Conservation (phyloP, 2,113 vertebrate genomes). For the Limnothrissa miodon region DNA sequence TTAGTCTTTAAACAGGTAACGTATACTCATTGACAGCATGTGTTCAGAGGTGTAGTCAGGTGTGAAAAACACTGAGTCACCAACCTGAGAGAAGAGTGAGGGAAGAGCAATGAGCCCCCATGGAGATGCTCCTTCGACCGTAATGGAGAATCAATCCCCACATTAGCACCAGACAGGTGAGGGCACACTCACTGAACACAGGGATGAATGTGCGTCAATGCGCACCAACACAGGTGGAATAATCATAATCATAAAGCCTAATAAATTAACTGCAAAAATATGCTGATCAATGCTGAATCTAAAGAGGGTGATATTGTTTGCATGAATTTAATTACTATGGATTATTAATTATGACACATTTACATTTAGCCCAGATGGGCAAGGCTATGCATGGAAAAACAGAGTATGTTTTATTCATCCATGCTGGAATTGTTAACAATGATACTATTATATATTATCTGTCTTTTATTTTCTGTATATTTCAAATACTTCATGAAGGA, state of each 20-base stretch:
- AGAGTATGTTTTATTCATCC: too few species aligned
- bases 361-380: background rate
- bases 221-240: background rate
- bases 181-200: background rate
- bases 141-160: background rate
- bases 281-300: background rate
- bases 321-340: background rate
- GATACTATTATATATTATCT: too few species aligned
- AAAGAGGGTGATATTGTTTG: background rate
- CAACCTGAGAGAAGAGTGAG: background rate
- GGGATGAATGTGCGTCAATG: background rate
- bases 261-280: background rate
- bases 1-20: conserved; percentile 60
- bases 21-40: conserved; percentile 59
- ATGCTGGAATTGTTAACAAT: too few species aligned
- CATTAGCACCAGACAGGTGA: background rate
- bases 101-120: conserved; percentile 22
- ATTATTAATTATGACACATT: too few species aligned
- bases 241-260: background rate
- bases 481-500: too few species aligned
- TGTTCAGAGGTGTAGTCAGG: conserved; percentile 46
- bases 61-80: conserved; percentile 44
- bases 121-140: background rate
- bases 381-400: background rate
- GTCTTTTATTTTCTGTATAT: background rate